Conservation (phyloP, 2,888 invertebrate genomes). For the Drosophila putrida region DNA sequence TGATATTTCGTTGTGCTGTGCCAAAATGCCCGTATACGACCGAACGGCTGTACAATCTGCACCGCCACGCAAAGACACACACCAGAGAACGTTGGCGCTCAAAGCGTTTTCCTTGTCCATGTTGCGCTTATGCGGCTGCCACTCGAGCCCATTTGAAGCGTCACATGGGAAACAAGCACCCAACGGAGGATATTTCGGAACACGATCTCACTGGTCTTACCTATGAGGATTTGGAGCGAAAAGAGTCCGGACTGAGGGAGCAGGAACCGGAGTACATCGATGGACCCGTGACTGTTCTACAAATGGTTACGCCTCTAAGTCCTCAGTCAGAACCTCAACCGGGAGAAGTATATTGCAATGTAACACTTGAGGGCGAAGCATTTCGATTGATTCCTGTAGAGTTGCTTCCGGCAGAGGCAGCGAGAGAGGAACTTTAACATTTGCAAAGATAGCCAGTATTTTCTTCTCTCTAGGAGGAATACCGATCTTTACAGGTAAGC, state of each 20-base stretch:
- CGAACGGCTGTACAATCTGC: conserved; percentile 44
- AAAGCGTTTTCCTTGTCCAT: conserved; percentile 50
- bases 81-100: conserved; percentile 48
- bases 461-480: conserved; percentile 1
- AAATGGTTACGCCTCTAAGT: conserved; percentile 42
- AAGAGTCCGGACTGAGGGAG: not conserved
- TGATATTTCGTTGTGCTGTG: conserved; percentile 41
- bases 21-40: conserved; percentile 43
- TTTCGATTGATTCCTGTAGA: conserved; percentile 51
- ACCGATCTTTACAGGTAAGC: conserved; percentile 27
- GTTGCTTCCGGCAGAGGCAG: conserved; percentile 28
- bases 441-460: not conserved
- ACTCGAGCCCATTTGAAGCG: conserved; percentile 48
- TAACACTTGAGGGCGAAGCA: conserved; percentile 47
- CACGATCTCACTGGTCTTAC: conserved; percentile 28
- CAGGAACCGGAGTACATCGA: not conserved
- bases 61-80: conserved; percentile 51
- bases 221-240: conserved; percentile 33
- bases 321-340: conserved; percentile 16
- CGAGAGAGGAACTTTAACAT: conserved; percentile 25
- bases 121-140: conserved; percentile 48
- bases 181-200: conserved; percentile 26
- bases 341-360: conserved; percentile 35
- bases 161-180: conserved; percentile 49
- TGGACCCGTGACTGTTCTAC: conserved; percentile 48